Base-by-base conservation (phyloP, 2,888 invertebrate species). In the Amblyteles armatorius region DNA sequence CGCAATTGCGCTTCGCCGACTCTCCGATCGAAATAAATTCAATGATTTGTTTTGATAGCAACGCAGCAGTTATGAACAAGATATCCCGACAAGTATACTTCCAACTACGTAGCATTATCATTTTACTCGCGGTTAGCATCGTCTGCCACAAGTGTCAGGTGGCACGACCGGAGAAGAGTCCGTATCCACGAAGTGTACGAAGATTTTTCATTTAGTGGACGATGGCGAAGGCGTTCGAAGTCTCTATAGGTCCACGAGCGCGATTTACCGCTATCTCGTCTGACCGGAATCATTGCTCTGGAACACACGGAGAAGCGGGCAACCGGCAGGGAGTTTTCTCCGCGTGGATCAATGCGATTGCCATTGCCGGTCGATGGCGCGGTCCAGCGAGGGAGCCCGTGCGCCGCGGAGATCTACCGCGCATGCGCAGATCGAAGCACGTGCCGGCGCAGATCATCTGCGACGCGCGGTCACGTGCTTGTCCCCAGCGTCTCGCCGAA, bases 281-380 rank as follows among this genome's bases (percentile, higher is more conserved):
- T 93, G 93, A 93, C 93, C 93, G 93, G 92, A 92, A 93, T 87
- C 86, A 92, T 89, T 89, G 91, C 92, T 92, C 92, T 92, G 93
- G 92, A 93, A 93, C 90, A 88, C 71, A 86, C 84, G 84, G 77
- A 83, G 22, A 26, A 33, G 52, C 44, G 52, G 13, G n/a, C 50
- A 33, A 63, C 67, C 60, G 63, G n/a, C 50, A 50, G 71, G 68
- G 67, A 55, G 26, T 40, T 13, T 67, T 26, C 73, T 55, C 44
- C 44, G 67, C 9, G 71, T 52, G 52, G 29, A 71, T 71, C 71
- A 50, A 11, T n/a, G 57, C 44, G 57, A 73, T 50, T 36, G 57
- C 57, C 16, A 11, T 26, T 13, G 57, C 57, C 57, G 57, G 57
- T 26, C 57, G 26, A 26, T 57, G 1, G 22, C 26, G 57, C 22